These are phyloP conservation scores for Spisula solida DNA, from an alignment of 2,888 invertebrate species.

Conservation along the genomic window DNA sequence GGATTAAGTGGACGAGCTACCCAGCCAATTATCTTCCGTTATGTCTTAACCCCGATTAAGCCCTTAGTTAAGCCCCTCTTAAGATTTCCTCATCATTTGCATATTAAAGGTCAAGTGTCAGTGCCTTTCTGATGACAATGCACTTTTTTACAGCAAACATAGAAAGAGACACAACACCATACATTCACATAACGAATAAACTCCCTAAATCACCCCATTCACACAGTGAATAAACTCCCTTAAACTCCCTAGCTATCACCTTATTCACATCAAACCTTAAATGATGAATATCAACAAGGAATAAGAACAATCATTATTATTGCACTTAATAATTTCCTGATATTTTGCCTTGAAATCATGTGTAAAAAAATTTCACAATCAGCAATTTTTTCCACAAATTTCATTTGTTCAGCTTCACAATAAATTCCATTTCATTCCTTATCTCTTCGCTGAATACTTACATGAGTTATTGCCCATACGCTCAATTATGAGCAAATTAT, in stretches of 20 bases:
- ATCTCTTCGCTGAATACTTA: no score
- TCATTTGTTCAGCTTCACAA: background rate
- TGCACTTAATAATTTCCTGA: background rate
- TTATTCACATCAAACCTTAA: background rate
- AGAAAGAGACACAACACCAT: background rate
- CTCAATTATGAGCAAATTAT: background rate
- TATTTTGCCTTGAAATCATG: background rate
- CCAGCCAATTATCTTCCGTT: constrained; percentile 14
- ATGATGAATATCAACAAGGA: background rate
- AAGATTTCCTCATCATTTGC: constrained; percentile 9
- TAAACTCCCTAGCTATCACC: background rate
- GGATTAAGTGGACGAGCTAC: background rate
- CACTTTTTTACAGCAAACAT: background rate
- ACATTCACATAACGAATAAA: background rate
- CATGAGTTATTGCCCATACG: no score
- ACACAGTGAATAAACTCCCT: background rate
- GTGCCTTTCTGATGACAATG: background rate
- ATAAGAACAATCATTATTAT: constrained; percentile 7
- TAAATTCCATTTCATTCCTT: no score
- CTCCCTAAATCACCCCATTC: background rate
- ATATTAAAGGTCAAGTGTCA: constrained; percentile 8
- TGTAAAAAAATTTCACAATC: background rate
- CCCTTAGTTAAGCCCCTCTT: constrained; percentile 21
- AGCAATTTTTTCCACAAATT: background rate
- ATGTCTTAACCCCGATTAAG: constrained; percentile 10